Evolutionary conservation across 2,113 vertebrate species (phyloP).

Genomic region (Pogonocichla stellata): DNA sequence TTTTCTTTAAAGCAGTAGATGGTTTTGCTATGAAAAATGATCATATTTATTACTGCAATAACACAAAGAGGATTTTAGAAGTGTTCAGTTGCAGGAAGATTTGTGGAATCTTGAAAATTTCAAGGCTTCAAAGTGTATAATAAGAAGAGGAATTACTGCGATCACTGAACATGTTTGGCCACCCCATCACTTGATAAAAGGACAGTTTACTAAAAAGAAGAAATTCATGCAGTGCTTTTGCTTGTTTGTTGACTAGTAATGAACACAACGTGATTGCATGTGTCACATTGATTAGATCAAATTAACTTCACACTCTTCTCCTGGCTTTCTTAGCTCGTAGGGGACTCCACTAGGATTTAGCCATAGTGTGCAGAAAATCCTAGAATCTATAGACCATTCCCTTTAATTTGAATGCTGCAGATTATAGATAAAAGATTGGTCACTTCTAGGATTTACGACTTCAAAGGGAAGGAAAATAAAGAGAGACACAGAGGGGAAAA

Average conservation of each 20-base stretch:
- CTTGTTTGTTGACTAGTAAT: slow-evolving; percentile 65
- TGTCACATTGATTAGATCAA: slow-evolving; percentile 77
- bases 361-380: slow-evolving; percentile 77
- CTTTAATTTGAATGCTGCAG: slow-evolving; percentile 82
- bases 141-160: background rate
- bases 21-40: slow-evolving; percentile 51
- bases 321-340: slow-evolving; percentile 67
- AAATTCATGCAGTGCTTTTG: slow-evolving; percentile 6
- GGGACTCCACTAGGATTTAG: slow-evolving; percentile 77
- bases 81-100: background rate
- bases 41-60: slow-evolving; percentile 54
- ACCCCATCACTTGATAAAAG: background rate
- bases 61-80: slow-evolving; percentile 35
- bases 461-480: slow-evolving; percentile 78
- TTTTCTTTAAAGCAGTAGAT: slow-evolving; percentile 62
- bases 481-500: slow-evolving; percentile 65
- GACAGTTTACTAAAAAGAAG: background rate
- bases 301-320: slow-evolving; percentile 73
- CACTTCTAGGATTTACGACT: slow-evolving; percentile 79
- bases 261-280: slow-evolving; percentile 61
- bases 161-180: background rate
- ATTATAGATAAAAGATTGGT: slow-evolving; percentile 83
- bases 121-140: slow-evolving; percentile 29
- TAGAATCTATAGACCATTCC: slow-evolving; percentile 79
- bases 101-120: slow-evolving; percentile 15